A percentile compares a stretch with the other conserved stretches of the same genome.
These are phyloP conservation scores for Discoglossus pictus DNA, from an alignment of 2,797 vertebrate species.

Conservation along the genomic window DNA sequence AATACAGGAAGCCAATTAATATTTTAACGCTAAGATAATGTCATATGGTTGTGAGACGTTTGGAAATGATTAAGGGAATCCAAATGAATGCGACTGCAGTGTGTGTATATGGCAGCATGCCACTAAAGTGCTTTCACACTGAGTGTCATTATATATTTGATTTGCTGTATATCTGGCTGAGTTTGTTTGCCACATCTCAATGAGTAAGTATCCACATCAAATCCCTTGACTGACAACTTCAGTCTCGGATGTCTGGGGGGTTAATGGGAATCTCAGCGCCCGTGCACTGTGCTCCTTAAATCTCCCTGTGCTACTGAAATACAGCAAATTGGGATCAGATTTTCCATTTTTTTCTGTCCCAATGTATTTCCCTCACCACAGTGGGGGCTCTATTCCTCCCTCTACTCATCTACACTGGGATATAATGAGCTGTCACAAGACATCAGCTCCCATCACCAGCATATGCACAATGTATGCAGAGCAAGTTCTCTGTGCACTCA, in stretches of 20 bases:
- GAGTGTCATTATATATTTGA: not conserved
- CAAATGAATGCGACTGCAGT: no score
- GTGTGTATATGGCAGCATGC: no score
- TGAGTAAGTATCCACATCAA: not conserved
- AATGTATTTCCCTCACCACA: not conserved
- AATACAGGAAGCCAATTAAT: not conserved
- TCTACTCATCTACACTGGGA: constrained; percentile 8
- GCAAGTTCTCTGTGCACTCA: constrained; percentile 1
- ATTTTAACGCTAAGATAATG: constrained; percentile 1
- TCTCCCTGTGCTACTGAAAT: constrained; percentile 26
- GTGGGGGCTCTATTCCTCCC: not conserved
- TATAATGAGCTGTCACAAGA: constrained; percentile 43
- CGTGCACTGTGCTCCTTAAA: constrained; percentile 26
- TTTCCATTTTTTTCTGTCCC: constrained; percentile 22
- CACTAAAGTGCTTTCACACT: no score
- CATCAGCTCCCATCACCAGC: constrained; percentile 31
- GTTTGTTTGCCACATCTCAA: not conserved
- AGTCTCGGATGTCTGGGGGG: constrained; percentile 17
- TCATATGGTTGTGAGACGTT: not conserved
- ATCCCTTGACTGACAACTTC: constrained; percentile 17
- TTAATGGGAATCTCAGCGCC: constrained; percentile 36
- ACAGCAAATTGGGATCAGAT: constrained; percentile 44
- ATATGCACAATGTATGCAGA: constrained; percentile 37
- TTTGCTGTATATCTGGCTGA: constrained; percentile 2
- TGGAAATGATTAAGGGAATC: no score